A percentile compares a stretch with the other conserved stretches of the same genome.
Evolutionary conservation across 1,140 invertebrate genomes (phyloP).

Genomic region (Gonatopus flavifemur): DNA sequence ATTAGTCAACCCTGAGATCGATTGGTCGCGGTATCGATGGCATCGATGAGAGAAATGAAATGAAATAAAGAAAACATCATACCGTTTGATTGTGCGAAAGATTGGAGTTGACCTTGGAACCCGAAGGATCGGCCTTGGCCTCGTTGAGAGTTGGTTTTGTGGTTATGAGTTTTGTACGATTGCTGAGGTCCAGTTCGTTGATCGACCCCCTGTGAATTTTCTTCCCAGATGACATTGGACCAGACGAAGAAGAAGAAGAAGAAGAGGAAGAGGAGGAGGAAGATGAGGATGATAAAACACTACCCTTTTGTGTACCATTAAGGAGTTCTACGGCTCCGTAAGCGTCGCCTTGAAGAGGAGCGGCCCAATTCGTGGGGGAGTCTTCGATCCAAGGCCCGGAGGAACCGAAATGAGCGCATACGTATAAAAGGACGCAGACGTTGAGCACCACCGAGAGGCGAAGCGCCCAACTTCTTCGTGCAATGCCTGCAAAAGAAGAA

Average conservation of each 20-base stretch:
- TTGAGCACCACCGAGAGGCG: constrained; percentile 74
- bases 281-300: constrained; percentile 3
- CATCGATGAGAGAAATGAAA: no score
- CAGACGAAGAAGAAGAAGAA: constrained; percentile 2
- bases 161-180: constrained; percentile 13
- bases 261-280: constrained; percentile 8
- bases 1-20: no score
- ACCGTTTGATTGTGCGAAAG: constrained; percentile 34
- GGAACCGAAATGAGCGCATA: constrained; percentile 61
- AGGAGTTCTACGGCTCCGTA: constrained; percentile 29
- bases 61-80: constrained; percentile 5
- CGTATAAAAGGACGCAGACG: constrained; percentile 70
- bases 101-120: constrained; percentile 5
- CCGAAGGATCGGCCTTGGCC: constrained; percentile 10
- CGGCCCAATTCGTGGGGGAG: constrained; percentile 37
- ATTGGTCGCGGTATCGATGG: no score
- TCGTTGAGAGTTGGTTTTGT: constrained; percentile 17
- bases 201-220: background rate
- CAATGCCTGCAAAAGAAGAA: constrained; percentile 19
- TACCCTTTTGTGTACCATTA: constrained; percentile 26
- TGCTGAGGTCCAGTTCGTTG: background rate
- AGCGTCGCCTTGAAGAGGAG: constrained; percentile 26
- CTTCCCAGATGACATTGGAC: no score
- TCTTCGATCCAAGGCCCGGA: constrained; percentile 56
- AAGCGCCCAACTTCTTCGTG: constrained; percentile 70